phyloP scores from a whole-genome alignment of 53 echinoderm and acorn worm species.

The Arbacia lixula region DNA sequence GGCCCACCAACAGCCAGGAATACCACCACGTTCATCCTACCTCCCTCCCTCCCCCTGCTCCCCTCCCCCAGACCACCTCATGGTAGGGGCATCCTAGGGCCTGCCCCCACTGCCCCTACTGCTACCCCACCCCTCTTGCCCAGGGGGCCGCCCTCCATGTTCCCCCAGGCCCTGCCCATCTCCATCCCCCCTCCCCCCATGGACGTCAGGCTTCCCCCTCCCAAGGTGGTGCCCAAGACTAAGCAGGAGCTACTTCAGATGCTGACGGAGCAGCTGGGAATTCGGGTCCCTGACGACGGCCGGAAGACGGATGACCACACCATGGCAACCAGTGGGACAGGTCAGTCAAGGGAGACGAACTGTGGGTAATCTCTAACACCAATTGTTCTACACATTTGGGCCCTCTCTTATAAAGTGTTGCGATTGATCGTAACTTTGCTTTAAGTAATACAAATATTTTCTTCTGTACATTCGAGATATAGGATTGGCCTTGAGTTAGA shows the following conservation, averaged over 20 bases:
- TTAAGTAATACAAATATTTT: too few species aligned
- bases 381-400: too few species aligned
- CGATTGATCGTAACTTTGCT: too few species aligned
- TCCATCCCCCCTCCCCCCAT: slow-evolving; percentile 47
- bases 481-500: too few species aligned
- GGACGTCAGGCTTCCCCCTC: slow-evolving; percentile 18
- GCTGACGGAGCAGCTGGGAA: slow-evolving; percentile 13
- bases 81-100: slow-evolving; percentile 18
- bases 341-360: too few species aligned
- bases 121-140: not conserved
- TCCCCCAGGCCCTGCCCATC: slow-evolving; percentile 42
- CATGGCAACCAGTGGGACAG: too few species aligned
- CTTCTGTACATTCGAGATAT: too few species aligned
- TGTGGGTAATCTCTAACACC: too few species aligned
- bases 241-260: slow-evolving; percentile 22
- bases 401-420: too few species aligned
- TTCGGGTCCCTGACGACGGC: not conserved
- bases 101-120: slow-evolving; percentile 7
- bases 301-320: too few species aligned
- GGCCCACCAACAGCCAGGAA: not conserved
- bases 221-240: slow-evolving; percentile 12
- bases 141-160: slow-evolving; percentile 29
- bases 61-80: slow-evolving; percentile 4
- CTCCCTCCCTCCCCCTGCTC: slow-evolving; percentile 10
- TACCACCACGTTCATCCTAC: not conserved